Evolutionary conservation across 2,113 vertebrate species (phyloP), one percentile per base, ranked within the genome.

Genomic region (Steatornis caripensis): DNA sequence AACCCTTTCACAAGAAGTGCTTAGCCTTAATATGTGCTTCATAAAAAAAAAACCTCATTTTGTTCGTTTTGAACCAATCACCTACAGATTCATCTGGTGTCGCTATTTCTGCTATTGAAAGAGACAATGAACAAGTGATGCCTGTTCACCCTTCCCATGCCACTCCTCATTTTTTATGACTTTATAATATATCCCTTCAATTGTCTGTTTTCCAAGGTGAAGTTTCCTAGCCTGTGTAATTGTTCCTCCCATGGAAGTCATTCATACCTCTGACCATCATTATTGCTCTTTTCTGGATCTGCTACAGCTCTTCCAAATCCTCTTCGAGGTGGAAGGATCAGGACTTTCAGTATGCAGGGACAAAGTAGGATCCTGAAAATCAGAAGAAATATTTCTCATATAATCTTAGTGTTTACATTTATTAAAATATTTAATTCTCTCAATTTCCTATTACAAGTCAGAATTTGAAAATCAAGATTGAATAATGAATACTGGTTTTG

Each of bases 161-260:
- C 94, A 96, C 93, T 91, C 91, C 91, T 5, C 85, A 89, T 97
- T 94, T 95, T 93, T 91, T 45, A 53, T 43, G 6, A 48, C 60
- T 92, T 96, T 91, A 87, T 96, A 76, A 91, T 60, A 39, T 84
- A 84, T 62, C 16, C 13, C 21, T 76, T 89, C 74, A 68, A 46
- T 3, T n/a, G 34, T 57, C 30, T 92, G 30, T 92, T 93, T 92
- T 89, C 69, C 48, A 75, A 39, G 69, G 3, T 82, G 36, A 92
- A 53, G 71, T 68, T 58, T 89, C 69, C 12, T 84, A 48, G 36
- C 27, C 27, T 48, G 15, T 68, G 46, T 39, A 89, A 93, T 87
- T 87, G 29, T 22, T 91, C 23, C 37, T 87, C 12, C n/a, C 26
- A 13, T 78, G 30, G 34, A 94, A 89, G 51, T 68, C 53, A 39